Base-by-base conservation (phyloP, 2,797 vertebrate genomes). In the Gallirallus australis region DNA sequence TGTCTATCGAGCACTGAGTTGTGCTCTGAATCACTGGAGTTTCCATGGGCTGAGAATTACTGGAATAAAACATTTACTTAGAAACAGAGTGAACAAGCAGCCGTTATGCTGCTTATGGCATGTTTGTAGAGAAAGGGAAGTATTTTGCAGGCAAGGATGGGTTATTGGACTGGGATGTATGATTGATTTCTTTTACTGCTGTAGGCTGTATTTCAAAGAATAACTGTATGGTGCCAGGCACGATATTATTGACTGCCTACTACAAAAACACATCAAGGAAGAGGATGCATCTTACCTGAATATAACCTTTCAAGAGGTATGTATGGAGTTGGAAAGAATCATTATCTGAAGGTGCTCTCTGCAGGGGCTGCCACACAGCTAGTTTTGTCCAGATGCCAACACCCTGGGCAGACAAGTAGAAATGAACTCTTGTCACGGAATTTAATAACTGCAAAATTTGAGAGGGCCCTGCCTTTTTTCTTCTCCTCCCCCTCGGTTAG, bases 1-100 rank as follows among this genome's bases (percentile, higher is more conserved):
- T 86, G 86, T 86, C 77, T 94, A 85, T 92, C 68, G 86, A 95
- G 84, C 69, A 85, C 8, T 61, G 86, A 79, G 63, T 63, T 79
- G 69, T 61, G 12, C 79, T 88, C 76, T 79, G 85, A 91, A 94
- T 83, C 47, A n/a, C 81, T 94, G 70, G 72, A 5, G 42, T 95
- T 96, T 95, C 82, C 47, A 59, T 86, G 77, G 94, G 33, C 84
- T 89, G 81, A 77, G 61, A 86, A 61, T 77, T 90, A 90, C 27
- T 84, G 78, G 53, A 84, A 94, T 84, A 78, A 86, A 94, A 72
- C 64, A 54, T 82, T 78, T 65, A 64, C 71, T 77, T 81, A 73
- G 77, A 91, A 86, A 79, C 6, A 1, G 54, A 79, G 48, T 61
- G 79, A 85, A 60, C 47, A 14, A 0, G 31, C 45, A 79, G 57